Percentiles rank a stretch among this genome's conserved stretches.
phyloP scores from a whole-genome alignment of 2,888 invertebrate genomes.

The Anarsia innoxiella region DNA sequence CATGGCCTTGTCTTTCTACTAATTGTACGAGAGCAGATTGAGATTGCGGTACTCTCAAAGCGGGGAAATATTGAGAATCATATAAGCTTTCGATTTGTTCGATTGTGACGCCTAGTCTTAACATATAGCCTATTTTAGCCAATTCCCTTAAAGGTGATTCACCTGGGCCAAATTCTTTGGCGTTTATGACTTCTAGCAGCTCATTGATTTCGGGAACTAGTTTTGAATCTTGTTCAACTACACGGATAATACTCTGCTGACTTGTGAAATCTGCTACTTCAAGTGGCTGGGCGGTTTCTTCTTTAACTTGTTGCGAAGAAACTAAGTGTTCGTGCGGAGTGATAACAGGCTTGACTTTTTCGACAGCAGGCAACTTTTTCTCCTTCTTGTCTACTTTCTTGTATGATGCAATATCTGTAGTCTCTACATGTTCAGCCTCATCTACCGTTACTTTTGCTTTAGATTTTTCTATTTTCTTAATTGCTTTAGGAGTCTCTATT shows the following conservation, averaged over 20 bases:
- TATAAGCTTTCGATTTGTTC: conserved; percentile 86
- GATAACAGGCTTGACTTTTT: conserved; percentile 65
- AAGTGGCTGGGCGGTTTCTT: conserved; percentile 68
- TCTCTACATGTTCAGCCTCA: conserved; percentile 75
- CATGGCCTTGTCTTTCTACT: conserved; percentile 88
- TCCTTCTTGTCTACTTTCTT: conserved; percentile 77
- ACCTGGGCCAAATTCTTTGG: conserved; percentile 87
- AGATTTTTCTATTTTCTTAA: conserved; percentile 49
- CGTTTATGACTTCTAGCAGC: conserved; percentile 82
- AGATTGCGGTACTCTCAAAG: conserved; percentile 85
- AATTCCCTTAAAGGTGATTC: conserved; percentile 86
- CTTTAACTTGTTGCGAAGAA: conserved; percentile 73
- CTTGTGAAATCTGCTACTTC: conserved; percentile 73
- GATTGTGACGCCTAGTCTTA: conserved; percentile 84
- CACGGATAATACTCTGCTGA: conserved; percentile 69
- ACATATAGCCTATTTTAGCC: conserved; percentile 86
- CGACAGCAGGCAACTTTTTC: conserved; percentile 45
- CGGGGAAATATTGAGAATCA: conserved; percentile 85
- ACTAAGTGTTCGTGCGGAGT: conserved; percentile 75
- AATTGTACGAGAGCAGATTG: conserved; percentile 89
- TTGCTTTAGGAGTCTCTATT: conserved; percentile 74
- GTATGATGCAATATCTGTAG: conserved; percentile 76
- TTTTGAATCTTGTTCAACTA: conserved; percentile 70
- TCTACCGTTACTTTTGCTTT: conserved; percentile 72
- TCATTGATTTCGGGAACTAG: conserved; percentile 85